Percentiles rank a stretch among this genome's conserved stretches.
These are phyloP conservation scores for Siniperca obscura DNA, from an alignment of 2,797 vertebrate species.

Conservation along the genomic window DNA sequence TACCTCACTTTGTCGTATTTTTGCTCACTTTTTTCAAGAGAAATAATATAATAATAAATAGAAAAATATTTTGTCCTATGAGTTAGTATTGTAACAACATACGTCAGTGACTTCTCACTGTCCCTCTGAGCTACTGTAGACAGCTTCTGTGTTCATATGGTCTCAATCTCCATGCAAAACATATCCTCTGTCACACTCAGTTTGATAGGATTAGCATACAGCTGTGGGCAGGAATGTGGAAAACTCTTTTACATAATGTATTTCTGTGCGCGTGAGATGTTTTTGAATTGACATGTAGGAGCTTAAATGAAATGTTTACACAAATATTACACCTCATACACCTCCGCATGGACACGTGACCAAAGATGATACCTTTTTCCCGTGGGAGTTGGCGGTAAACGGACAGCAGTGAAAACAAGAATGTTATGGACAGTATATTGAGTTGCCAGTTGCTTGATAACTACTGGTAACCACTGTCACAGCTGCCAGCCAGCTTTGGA, in stretches of 20 bases:
- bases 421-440: neutral
- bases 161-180: constrained; percentile 58
- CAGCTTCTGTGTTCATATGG: constrained; percentile 32
- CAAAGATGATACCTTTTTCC: constrained; percentile 29
- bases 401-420: constrained; percentile 26
- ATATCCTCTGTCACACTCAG: constrained; percentile 59
- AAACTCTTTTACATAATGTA: constrained; percentile 52
- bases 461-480: constrained; percentile 45
- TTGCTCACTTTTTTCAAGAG: neutral
- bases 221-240: constrained; percentile 65
- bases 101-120: constrained; percentile 10
- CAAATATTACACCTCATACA: constrained; percentile 28
- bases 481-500: constrained; percentile 61
- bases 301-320: constrained; percentile 62
- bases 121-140: constrained; percentile 22
- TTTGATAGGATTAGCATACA: constrained; percentile 71
- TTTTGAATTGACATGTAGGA: constrained; percentile 51
- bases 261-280: constrained; percentile 43
- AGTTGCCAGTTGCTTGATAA: constrained; percentile 47
- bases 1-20: neutral
- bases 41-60: neutral
- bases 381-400: constrained; percentile 42
- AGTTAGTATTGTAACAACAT: constrained; percentile 11
- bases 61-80: neutral
- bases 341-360: constrained; percentile 50